Evolutionary conservation across 2,888 invertebrate species (phyloP).

Genomic region (Oscheius sp.): DNA sequence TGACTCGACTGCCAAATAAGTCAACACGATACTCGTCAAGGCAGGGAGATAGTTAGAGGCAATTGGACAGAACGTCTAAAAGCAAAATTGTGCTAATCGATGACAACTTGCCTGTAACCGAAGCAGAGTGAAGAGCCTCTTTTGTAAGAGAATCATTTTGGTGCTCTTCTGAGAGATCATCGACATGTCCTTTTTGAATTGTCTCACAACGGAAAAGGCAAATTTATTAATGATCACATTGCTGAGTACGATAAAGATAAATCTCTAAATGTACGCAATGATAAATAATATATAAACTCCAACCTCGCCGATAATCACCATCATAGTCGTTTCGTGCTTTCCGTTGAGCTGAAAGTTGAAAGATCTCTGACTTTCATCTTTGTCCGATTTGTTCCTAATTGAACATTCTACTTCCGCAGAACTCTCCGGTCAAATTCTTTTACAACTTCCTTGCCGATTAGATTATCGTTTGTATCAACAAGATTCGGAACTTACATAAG

Average conservation of each 20-base stretch:
- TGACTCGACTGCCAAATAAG: not conserved
- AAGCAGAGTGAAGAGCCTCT: not conserved
- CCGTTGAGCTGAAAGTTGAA: not conserved
- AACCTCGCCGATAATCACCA: not conserved
- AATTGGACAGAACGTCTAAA: conserved; percentile 1
- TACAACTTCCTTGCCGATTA: too few species aligned
- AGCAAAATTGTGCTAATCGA: not conserved
- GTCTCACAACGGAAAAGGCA: not conserved
- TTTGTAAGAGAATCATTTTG: not conserved
- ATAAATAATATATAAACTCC: not conserved
- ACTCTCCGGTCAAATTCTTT: too few species aligned
- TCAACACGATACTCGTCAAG: not conserved
- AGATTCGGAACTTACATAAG: not conserved
- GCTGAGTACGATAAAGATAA: not conserved
- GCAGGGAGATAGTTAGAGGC: not conserved
- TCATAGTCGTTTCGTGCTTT: not conserved
- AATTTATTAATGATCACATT: not conserved
- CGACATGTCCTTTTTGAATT: not conserved
- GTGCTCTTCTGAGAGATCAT: not conserved
- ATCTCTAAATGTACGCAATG: not conserved
- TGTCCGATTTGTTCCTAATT: too few species aligned
- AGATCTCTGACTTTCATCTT: too few species aligned
- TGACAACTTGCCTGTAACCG: not conserved
- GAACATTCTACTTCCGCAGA: too few species aligned
- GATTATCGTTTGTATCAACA: not conserved